phyloP scores from a whole-genome alignment of 2,888 invertebrate species.

The Cosmopolites sordidus region DNA sequence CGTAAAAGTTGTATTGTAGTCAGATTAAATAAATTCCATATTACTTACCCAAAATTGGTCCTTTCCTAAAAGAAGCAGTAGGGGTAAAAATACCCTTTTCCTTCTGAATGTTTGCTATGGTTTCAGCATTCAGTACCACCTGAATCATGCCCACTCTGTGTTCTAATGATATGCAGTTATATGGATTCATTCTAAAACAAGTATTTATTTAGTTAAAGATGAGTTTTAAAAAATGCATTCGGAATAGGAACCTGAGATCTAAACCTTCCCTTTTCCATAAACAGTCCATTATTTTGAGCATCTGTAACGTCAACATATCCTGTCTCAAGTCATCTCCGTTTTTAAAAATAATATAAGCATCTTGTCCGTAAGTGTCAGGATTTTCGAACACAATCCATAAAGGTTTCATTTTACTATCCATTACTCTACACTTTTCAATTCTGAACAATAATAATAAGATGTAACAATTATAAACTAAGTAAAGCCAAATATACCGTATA shows the following conservation, averaged over 20 bases:
- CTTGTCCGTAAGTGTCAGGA: conserved; percentile 74
- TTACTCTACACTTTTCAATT: conserved; percentile 75
- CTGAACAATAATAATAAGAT: conserved; percentile 38
- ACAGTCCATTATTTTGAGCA: conserved; percentile 93
- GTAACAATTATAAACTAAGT: background rate
- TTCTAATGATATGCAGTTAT: conserved; percentile 90
- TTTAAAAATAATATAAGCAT: conserved; percentile 87
- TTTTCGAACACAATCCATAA: conserved; percentile 87
- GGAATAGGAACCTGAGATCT: conserved; percentile 74
- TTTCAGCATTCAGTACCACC: conserved; percentile 86
- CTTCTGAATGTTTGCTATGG: conserved; percentile 93
- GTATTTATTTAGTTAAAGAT: too few species aligned
- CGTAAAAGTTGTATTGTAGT: too few species aligned
- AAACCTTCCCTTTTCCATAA: conserved; percentile 92
- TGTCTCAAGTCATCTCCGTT: conserved; percentile 95
- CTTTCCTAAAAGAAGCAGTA: conserved; percentile 80
- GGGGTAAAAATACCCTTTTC: conserved; percentile 80
- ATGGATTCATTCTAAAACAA: conserved; percentile 76
- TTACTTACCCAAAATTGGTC: conserved; percentile 67
- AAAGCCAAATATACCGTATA: conserved; percentile 57
- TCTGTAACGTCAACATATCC: conserved; percentile 96
- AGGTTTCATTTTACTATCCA: conserved; percentile 95
- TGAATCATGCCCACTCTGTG: conserved; percentile 90
- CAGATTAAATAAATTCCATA: too few species aligned
- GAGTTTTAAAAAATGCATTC: too few species aligned